These are phyloP conservation scores for Linurgus olivaceus DNA, from an alignment of 2,797 vertebrate genomes.

Conservation along the genomic window DNA sequence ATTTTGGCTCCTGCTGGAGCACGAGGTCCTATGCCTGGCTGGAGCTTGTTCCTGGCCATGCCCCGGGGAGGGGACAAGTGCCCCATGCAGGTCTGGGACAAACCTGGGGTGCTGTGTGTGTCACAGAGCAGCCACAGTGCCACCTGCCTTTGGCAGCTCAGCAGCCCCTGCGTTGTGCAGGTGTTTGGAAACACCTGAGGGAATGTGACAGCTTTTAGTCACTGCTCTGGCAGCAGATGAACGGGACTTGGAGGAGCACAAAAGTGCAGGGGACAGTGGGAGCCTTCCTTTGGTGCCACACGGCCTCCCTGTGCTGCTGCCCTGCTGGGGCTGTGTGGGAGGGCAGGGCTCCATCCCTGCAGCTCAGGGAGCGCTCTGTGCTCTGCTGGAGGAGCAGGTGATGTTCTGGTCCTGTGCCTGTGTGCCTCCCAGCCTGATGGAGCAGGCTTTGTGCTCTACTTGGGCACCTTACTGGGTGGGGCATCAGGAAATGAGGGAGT, in stretches of 20 bases:
- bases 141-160: neutral
- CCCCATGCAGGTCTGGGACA: neutral
- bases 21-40: neutral
- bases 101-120: neutral
- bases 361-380: neutral
- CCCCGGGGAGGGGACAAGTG: neutral
- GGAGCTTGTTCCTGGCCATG: neutral
- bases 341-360: neutral
- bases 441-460: neutral
- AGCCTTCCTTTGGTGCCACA: neutral
- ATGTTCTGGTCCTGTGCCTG: neutral
- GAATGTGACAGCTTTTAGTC: neutral
- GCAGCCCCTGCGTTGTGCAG: neutral
- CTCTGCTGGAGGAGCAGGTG: neutral
- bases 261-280: neutral
- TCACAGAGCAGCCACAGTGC: neutral
- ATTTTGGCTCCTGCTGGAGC: neutral
- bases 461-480: neutral
- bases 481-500: neutral
- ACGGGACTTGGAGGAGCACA: neutral
- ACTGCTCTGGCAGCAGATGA: neutral
- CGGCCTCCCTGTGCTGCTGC: accelerated
- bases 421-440: neutral
- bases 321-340: neutral
- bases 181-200: neutral